Conservation (phyloP, 2,797 vertebrate species). For the Nasua narica region DNA sequence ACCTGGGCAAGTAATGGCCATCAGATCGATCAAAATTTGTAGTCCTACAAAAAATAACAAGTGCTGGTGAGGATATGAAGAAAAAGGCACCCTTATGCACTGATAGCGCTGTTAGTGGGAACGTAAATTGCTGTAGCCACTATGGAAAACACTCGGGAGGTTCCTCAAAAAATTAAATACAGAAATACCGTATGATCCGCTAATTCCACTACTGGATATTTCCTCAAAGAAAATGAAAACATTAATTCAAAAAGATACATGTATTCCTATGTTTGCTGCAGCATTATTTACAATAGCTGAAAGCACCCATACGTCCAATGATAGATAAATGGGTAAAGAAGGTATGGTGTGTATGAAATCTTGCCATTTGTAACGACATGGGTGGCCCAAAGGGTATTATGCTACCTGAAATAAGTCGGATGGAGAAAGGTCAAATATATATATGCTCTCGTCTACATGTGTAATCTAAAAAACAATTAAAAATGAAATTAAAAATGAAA, state of each 20-base stretch:
- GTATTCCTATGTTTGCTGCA: not conserved
- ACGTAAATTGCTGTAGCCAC: not conserved
- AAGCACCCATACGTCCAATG: not conserved
- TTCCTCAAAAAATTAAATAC: not conserved
- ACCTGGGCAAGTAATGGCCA: not conserved
- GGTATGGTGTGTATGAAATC: not conserved
- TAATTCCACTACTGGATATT: not conserved
- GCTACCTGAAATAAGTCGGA: not conserved
- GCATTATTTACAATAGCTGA: not conserved
- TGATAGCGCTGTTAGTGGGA: not conserved
- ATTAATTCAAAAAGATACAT: not conserved
- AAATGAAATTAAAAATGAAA: no score
- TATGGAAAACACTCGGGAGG: not conserved
- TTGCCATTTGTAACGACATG: not conserved
- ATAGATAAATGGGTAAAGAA: not conserved
- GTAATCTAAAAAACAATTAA: not conserved
- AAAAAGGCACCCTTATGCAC: not conserved
- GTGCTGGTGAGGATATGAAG: not conserved
- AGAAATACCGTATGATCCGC: not conserved
- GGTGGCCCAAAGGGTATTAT: not conserved
- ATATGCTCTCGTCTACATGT: not conserved
- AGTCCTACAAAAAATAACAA: not conserved
- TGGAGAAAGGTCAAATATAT: not conserved
- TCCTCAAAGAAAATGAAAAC: not conserved
- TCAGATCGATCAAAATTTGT: not conserved